Evolutionary conservation across 2,113 vertebrate species (phyloP), one percentile per base, ranked within the genome.

Genomic region (Syngnathus floridae): DNA sequence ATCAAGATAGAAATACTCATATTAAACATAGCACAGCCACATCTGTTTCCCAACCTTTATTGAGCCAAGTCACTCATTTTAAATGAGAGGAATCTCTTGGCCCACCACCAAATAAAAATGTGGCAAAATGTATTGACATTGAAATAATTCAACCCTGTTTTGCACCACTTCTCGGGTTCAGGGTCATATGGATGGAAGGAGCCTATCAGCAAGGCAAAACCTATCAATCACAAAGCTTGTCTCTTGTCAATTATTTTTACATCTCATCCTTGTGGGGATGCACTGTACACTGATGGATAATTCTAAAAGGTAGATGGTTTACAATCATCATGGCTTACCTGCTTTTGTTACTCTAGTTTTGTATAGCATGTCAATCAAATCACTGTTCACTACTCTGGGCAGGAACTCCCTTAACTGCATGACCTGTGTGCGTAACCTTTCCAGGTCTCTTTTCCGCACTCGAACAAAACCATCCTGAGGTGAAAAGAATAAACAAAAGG

Each of bases 321-420:
- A 13, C 6, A 7, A 38, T 36, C 13, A 36, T 1, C 4, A 2
- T 7, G 68, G 83, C 92, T 83, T 88, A 97, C 96, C 79, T 83
- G 85, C 84, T 71, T 95, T 91, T 68, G 89, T 54, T 51, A 74
- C 68, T 59, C 80, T 89, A 55, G 91, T 79, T 67, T 90, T 93
- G 56, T 89, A 92, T 74, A 94, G 84, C 36, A 76, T 89, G 7
- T 91, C 90, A 31, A 93, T 69, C 19, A 94, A 80, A 17, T 95
- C 90, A 21, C 81, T 71, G 12, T 89, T 94, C 1, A 97, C 65
- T 1, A 97, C 89, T 74, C 79, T 85, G 54, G 95, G 96, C 75
- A 98, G 81, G 82, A 96, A 94, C 72, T 98, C 95, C 57, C 90
- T 87, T 43, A 98, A 84, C 62, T 98, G 95, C 95, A 97, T 97